Percentiles rank a stretch among this genome's conserved stretches.
These are phyloP conservation scores for Hydraecia micacea DNA, from an alignment of 2,888 invertebrate genomes.

Conservation along the genomic window DNA sequence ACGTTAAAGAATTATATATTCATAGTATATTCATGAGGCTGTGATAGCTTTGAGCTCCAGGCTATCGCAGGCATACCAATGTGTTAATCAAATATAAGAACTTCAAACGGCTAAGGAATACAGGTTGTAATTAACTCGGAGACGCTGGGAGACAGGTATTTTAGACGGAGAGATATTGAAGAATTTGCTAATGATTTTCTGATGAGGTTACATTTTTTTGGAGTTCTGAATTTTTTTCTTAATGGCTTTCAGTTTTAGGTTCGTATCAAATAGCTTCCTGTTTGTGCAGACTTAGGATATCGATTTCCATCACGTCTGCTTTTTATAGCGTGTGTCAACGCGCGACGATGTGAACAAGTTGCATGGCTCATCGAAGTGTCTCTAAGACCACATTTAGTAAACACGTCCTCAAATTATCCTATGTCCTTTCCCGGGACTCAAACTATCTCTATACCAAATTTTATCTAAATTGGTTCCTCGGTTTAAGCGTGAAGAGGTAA, in stretches of 20 bases:
- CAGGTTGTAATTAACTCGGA: slow-evolving; percentile 41
- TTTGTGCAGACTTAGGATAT: neutral
- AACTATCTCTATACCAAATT: too few species aligned
- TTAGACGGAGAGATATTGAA: neutral
- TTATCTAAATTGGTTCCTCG: too few species aligned
- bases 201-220: slow-evolving; percentile 23
- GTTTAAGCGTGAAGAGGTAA: too few species aligned
- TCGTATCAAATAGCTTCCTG: neutral
- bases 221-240: slow-evolving; percentile 1
- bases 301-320: too few species aligned
- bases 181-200: slow-evolving; percentile 40
- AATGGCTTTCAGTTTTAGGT: slow-evolving; percentile 3
- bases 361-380: too few species aligned
- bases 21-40: slow-evolving; percentile 62
- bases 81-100: slow-evolving; percentile 61
- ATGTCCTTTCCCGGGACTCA: too few species aligned
- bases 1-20: slow-evolving; percentile 63
- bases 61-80: slow-evolving; percentile 55
- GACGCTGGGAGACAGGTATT: slow-evolving; percentile 4
- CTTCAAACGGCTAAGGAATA: slow-evolving; percentile 38
- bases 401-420: too few species aligned
- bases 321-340: too few species aligned
- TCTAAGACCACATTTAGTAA: too few species aligned
- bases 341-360: too few species aligned
- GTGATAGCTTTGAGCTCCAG: slow-evolving; percentile 51